Percentiles rank a stretch among this genome's conserved stretches.
phyloP scores from a whole-genome alignment of 1,140 invertebrate species.

The Sarcophaga peregrina region DNA sequence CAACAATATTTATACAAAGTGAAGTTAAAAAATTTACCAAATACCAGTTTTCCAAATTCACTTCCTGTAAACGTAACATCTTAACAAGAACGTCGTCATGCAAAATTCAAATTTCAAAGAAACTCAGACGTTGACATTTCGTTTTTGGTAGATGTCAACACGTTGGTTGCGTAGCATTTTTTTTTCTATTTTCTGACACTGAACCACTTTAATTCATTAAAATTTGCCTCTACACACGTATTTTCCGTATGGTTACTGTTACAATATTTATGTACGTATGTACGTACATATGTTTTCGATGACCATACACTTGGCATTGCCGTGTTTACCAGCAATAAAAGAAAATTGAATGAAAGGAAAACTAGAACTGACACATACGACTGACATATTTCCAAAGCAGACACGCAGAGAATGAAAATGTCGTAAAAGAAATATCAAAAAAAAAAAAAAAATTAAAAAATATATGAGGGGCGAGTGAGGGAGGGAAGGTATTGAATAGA shows the following conservation, averaged over 20 bases:
- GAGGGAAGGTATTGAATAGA: neutral
- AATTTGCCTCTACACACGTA: neutral
- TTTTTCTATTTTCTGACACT: too few relatives aligned
- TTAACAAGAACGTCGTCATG: too few relatives aligned
- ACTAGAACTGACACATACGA: neutral
- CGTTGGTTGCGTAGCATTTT: too few relatives aligned
- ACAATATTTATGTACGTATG: neutral
- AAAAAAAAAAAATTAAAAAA: neutral
- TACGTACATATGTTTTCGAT: neutral
- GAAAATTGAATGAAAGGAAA: neutral
- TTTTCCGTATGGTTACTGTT: neutral
- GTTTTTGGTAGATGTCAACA: too few relatives aligned
- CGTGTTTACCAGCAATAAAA: conserved; percentile 20
- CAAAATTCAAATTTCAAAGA: too few relatives aligned
- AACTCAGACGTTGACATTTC: too few relatives aligned
- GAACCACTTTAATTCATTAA: neutral
- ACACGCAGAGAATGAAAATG: neutral
- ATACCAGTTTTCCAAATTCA: too few relatives aligned
- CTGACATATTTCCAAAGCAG: neutral
- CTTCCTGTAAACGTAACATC: too few relatives aligned
- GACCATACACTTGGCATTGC: conserved; percentile 38
- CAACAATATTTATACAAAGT: too few relatives aligned
- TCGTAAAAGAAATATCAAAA: conserved; percentile 1
- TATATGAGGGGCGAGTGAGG: neutral
- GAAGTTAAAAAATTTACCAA: too few relatives aligned